Base-by-base conservation (phyloP, 2,797 vertebrate species). In the Etheostoma nigrum region DNA sequence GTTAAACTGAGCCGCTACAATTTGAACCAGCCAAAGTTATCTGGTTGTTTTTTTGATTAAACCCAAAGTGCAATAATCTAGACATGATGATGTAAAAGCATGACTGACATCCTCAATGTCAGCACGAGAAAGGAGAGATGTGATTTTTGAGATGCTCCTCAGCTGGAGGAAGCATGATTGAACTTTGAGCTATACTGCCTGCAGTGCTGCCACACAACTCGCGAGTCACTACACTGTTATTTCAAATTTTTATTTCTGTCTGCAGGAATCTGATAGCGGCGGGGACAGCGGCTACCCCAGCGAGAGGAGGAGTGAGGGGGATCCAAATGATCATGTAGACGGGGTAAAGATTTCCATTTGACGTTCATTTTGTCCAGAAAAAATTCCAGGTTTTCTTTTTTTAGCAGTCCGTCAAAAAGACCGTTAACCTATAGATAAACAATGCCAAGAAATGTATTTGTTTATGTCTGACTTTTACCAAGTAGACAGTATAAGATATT, bases 221-320 rank as follows among this genome's bases (percentile, higher is more conserved):
- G 19, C 15, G 0, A 53, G 16, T 73, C 7, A 18, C 44, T 1
- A 5, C 4, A 5, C 49, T 3, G 55, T 7, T 45, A 25, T 42
- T n/a, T 0, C 0, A 13, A 5, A 0, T 14, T 23, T 59, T 27
- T 7, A 6, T 66, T n/a, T 77, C 1, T 30, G 19, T 67, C 49
- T 67, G 7, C 59, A 99, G 98, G 97, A 97, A 51, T 94, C 94
- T 15, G 98, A 99, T 68, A 97, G 94, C 33, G 96, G 97, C 27
- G 96, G 97, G 13, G 98, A 99, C 91, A 99, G 98, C 1, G 98
- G 98, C 15, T 99, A 94, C 84, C 97, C 98, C 67, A 99, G 97
- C 64, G 98, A 99, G 93, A 97, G 92, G 89, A 96, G 97, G 87
- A 96, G 97, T 52, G 98, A 99, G 14, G 93, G 95, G 4, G 98